Conservation (phyloP, 1,140 invertebrate genomes). For the Oreohelix idahoensis region DNA sequence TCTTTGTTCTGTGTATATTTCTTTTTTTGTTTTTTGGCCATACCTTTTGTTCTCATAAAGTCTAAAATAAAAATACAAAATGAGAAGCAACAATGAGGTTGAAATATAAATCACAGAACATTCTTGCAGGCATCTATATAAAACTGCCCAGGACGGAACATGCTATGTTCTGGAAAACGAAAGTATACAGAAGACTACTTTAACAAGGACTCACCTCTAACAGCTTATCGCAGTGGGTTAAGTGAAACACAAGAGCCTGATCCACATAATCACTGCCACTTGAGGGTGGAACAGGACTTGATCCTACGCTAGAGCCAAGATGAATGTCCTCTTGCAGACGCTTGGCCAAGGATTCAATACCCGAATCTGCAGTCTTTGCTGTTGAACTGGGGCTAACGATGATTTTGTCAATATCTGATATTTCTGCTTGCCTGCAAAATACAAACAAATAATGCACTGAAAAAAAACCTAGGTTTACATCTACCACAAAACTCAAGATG, state of each 20-base stretch:
- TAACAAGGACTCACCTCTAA: constrained; percentile 67
- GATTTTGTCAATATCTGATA: constrained; percentile 57
- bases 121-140: no score
- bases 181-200: no score
- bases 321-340: constrained; percentile 62
- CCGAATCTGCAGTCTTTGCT: constrained; percentile 73
- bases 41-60: no score
- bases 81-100: no score
- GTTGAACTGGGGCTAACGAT: constrained; percentile 70
- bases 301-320: constrained; percentile 61
- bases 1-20: no score
- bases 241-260: constrained; percentile 72
- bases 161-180: no score
- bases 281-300: constrained; percentile 66
- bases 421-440: constrained; percentile 1
- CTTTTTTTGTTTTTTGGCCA: no score
- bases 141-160: no score
- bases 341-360: constrained; percentile 71
- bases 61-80: no score
- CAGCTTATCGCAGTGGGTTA: constrained; percentile 73
- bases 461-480: neutral
- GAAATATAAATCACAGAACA: no score
- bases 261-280: constrained; percentile 74
- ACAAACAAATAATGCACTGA: neutral
- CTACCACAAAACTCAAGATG: neutral